Conservation (phyloP, 1,140 invertebrate species). For the Liolophura sinensis region DNA sequence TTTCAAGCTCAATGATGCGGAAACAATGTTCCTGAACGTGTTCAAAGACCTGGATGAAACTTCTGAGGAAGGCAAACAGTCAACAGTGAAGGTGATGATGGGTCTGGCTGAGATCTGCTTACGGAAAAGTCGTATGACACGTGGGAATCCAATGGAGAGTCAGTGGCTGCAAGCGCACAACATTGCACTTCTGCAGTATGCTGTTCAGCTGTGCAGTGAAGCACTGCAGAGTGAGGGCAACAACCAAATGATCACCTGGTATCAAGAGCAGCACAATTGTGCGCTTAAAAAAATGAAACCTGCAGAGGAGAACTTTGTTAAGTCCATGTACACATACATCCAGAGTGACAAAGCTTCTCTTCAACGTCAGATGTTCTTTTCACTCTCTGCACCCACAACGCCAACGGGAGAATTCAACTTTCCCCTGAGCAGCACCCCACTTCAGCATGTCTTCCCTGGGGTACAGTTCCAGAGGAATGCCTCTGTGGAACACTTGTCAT, state of each 20-base stretch:
- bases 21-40: constrained; percentile 37
- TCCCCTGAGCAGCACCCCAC: constrained; percentile 12
- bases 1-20: constrained; percentile 42
- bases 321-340: constrained; percentile 34
- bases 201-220: constrained; percentile 40
- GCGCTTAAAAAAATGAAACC: constrained; percentile 34
- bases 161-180: constrained; percentile 51
- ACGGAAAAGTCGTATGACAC: constrained; percentile 39
- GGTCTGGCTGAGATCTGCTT: constrained; percentile 48
- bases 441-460: too few relatives aligned
- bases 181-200: constrained; percentile 43
- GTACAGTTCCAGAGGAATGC: too few relatives aligned
- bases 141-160: constrained; percentile 51
- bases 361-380: constrained; percentile 1
- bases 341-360: too few relatives aligned
- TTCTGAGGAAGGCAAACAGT: constrained; percentile 32
- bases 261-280: constrained; percentile 30
- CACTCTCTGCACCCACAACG: constrained; percentile 31
- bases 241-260: constrained; percentile 44
- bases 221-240: constrained; percentile 30
- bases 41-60: constrained; percentile 42
- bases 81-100: constrained; percentile 36
- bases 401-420: constrained; percentile 25
- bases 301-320: constrained; percentile 41
- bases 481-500: too few relatives aligned